Base-by-base conservation (phyloP, 53 echinoderm and acorn worm species). In the Paracentrotus lividus region DNA sequence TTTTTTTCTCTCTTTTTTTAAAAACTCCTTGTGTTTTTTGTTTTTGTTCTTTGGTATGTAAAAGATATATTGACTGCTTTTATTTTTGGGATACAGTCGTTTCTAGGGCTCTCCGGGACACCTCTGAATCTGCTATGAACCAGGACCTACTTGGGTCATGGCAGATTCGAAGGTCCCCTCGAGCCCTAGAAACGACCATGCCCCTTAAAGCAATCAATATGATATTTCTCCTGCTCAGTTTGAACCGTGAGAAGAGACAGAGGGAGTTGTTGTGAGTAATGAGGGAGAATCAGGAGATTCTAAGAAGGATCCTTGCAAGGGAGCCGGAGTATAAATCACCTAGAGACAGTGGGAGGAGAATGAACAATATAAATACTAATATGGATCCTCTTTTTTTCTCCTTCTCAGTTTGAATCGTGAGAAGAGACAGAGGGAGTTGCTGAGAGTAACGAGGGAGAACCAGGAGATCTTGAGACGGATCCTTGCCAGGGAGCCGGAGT, bases 251-350 rank as follows among this genome's bases (percentile, higher is more conserved):
- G 91, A 99, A 99, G 90, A 78, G 99, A n/a, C 96, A 96, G 58
- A 65, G 97, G n/a, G 99, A 99, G 77, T 88, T 99, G 24, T 81
- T 99, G 14, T 61, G 99, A 23, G 97, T 99, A 45, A 99, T 97
- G 6, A 87, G 94, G 29, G 99, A 99, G 90, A 99, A 99, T 93
- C 99, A 99, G 86, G 99, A 97, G 94, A 99, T 99, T 49, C 88
- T 99, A 64, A 95, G 93, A 49, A 91, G 99, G 47, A 99, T 99
- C 87, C 92, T 99, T 43, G 99, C 99, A 68, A 90, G 99, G 45
- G 99, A 99, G 42, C 99, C 99, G 13, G 99, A 99, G 87, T 97
- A 97, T 93, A 99, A 99, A n/a, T 92, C 99, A 97, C 56, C 96
- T 95, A n/a, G 88, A 96, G 75, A 47, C 96, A 99, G 86, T 99